phyloP scores from a whole-genome alignment of 1,140 invertebrate species.

The Whitmania pigra region DNA sequence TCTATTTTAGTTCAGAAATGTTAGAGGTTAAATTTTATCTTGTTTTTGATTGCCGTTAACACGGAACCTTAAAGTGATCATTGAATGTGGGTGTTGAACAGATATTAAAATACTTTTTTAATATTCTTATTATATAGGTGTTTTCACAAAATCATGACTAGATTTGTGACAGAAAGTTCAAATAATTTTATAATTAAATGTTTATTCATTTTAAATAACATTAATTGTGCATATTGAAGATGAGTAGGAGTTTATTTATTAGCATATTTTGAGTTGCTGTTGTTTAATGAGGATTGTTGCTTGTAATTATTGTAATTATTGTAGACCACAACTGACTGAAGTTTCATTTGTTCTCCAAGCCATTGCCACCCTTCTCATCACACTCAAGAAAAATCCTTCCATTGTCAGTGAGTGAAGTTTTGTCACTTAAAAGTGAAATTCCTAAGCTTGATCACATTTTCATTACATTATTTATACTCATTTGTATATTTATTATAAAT shows the following conservation, averaged over 20 bases:
- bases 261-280: not conserved
- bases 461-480: not conserved
- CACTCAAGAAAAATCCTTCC: slow-evolving; percentile 76
- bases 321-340: slow-evolving; percentile 78
- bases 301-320: not conserved
- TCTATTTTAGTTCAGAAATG: not conserved
- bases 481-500: not conserved
- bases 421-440: slow-evolving; percentile 2
- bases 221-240: not conserved
- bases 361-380: slow-evolving; percentile 75
- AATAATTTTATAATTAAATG: not conserved
- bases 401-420: slow-evolving; percentile 52
- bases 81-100: not conserved
- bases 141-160: no score
- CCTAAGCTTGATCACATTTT: not conserved
- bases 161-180: not conserved
- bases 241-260: not conserved
- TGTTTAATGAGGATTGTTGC: not conserved
- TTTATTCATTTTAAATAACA: no score
- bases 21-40: not conserved
- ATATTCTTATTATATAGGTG: not conserved
- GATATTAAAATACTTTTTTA: not conserved
- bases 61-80: not conserved
- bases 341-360: slow-evolving; percentile 94
- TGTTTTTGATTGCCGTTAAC: not conserved